Evolutionary conservation across 2,797 vertebrate genomes (phyloP).

Genomic region (Phataginus tetradactyla): DNA sequence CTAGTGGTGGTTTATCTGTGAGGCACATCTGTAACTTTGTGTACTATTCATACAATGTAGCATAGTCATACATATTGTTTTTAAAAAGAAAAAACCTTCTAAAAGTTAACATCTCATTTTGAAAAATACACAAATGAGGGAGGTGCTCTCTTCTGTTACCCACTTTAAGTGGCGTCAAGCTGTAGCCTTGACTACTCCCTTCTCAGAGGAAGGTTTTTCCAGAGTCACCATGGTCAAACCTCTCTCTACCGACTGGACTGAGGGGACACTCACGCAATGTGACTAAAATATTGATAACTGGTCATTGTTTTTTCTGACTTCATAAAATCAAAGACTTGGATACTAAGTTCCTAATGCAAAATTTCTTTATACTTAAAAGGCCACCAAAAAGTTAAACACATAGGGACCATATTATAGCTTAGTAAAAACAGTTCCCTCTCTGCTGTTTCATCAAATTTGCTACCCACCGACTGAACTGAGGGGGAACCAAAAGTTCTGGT

Average conservation of each 20-base stretch:
- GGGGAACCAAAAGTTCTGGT: neutral
- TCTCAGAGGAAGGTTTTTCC: neutral
- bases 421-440: neutral
- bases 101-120: slow-evolving; percentile 3
- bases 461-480: neutral
- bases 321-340: slow-evolving; percentile 22
- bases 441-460: neutral
- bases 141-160: neutral
- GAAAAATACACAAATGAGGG: neutral
- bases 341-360: neutral
- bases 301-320: neutral
- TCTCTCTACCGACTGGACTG: neutral
- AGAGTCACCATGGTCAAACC: neutral
- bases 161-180: neutral
- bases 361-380: slow-evolving; percentile 28
- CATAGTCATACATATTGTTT: neutral
- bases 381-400: slow-evolving; percentile 24
- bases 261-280: neutral
- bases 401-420: neutral
- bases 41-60: neutral
- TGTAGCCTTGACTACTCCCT: neutral
- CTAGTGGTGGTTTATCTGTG: neutral
- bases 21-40: neutral
- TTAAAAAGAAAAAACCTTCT: neutral
- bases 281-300: neutral